Percentiles rank a stretch among this genome's conserved stretches.
These are phyloP conservation scores for Polypterus senegalus DNA, from an alignment of 2,113 vertebrate genomes.

Conservation along the genomic window DNA sequence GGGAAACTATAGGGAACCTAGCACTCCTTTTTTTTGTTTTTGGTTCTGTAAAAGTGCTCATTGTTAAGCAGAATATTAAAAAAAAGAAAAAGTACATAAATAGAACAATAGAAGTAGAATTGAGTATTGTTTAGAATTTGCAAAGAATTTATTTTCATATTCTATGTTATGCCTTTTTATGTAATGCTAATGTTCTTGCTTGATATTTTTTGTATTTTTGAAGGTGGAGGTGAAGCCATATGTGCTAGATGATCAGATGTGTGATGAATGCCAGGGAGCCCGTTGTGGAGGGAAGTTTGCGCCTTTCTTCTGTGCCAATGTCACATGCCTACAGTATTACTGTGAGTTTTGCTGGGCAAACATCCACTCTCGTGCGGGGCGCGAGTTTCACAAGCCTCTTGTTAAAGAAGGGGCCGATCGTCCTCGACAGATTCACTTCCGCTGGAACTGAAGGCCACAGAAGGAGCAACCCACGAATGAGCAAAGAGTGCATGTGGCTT, in stretches of 20 bases:
- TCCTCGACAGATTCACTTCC: conserved; percentile 95
- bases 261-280: conserved; percentile 91
- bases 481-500: conserved; percentile 67
- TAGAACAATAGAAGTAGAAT: not conserved
- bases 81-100: not conserved
- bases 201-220: not conserved
- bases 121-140: not conserved
- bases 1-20: no score
- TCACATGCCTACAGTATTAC: conserved; percentile 99
- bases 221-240: conserved; percentile 98
- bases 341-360: conserved; percentile 98
- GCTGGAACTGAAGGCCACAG: conserved; percentile 76
- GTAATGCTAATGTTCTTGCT: not conserved
- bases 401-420: conserved; percentile 96
- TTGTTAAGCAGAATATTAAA: not conserved
- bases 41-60: no score
- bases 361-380: conserved; percentile 92
- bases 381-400: conserved; percentile 97
- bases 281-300: conserved; percentile 92
- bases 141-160: not conserved
- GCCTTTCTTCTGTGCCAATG: conserved; percentile 95
- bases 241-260: conserved; percentile 94
- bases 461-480: conserved; percentile 43
- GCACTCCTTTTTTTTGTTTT: no score
- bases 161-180: not conserved